These are phyloP conservation scores for Suillia variegata DNA, from an alignment of 2,888 invertebrate species.

Conservation along the genomic window DNA sequence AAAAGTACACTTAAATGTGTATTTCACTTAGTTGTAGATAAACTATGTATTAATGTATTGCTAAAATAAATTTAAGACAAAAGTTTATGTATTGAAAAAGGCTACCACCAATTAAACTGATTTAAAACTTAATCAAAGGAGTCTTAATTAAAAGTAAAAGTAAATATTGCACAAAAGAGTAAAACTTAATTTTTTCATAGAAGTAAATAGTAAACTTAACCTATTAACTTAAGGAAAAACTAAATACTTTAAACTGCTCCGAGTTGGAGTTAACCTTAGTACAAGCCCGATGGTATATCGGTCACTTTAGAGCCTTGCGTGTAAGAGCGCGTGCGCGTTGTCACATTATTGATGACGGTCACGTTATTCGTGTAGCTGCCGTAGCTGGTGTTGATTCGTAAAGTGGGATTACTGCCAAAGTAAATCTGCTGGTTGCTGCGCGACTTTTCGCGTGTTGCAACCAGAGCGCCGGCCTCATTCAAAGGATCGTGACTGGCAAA, in stretches of 20 bases:
- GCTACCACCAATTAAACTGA: slow-evolving; percentile 22
- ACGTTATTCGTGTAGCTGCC: slow-evolving; percentile 21
- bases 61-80: background rate
- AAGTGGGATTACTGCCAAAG: slow-evolving; percentile 55
- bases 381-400: slow-evolving; percentile 44
- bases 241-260: no score
- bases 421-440: slow-evolving; percentile 58
- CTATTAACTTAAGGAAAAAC: no score
- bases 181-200: background rate
- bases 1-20: slow-evolving; percentile 23
- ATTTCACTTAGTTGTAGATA: background rate
- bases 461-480: slow-evolving; percentile 67
- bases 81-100: no score
- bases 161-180: slow-evolving; percentile 8
- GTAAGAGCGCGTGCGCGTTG: slow-evolving; percentile 59
- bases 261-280: slow-evolving; percentile 61
- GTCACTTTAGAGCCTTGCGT: slow-evolving; percentile 69
- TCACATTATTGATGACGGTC: slow-evolving; percentile 67
- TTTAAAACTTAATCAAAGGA: no score
- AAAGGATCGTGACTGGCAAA: slow-evolving; percentile 59
- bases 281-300: slow-evolving; percentile 75
- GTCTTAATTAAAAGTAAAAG: slow-evolving; percentile 9
- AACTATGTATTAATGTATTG: no score
- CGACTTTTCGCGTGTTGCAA: slow-evolving; percentile 61
- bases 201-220: slow-evolving; percentile 16